Base-by-base conservation (phyloP, 2,113 vertebrate genomes). In the Melanotaenia duboulayi region DNA sequence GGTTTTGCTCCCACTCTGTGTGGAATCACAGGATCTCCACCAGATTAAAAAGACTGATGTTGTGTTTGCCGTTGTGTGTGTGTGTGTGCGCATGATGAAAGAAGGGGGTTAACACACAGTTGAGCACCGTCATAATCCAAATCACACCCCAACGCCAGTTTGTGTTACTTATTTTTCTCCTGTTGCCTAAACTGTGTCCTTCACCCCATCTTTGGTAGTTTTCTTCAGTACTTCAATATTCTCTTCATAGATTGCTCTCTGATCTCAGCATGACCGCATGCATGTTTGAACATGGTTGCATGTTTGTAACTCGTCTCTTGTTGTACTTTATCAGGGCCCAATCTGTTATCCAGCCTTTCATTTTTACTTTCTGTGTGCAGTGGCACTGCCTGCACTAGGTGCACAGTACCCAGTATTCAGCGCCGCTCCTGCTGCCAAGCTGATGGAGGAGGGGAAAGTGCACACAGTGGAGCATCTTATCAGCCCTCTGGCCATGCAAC, bases 371-470 rank as follows among this genome's bases (percentile, higher is more conserved):
- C 55, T 90, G 10, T 59, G 90, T 82, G 51, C 90, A 98, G 97
- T 99, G 94, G 95, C 95, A 69, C 94, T 99, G 81, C 96, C 94
- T 48, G 89, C 95, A 56, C 95, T 99, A 0, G 90, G 96, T 58
- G 94, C 94, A 23, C 97, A 99, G 88, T 99, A 99, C 90, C 96
- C 96, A 80, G 86, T 99, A 91, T 99, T 98, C 80, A 96, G 96
- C 74, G 83, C 96, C 0, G 91, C 95, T 1, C 94, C 96, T 0
- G 83, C 95, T 4, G 93, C 95, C 76, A 99, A 99, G 82, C 92
- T 99, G 81, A 95, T 99, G 46, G 97, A 99, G 89, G 97, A 99
- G 0, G 96, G 96, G 19, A 99, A 99, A 91, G 93, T 99, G 67
- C 97, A 98, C 40, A 23, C 95, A 0, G 90, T 99, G 44, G 97